Percentiles rank a stretch among this genome's conserved stretches.
Conservation (phyloP, 2,888 invertebrate genomes). For the Eristalis pertinax region DNA sequence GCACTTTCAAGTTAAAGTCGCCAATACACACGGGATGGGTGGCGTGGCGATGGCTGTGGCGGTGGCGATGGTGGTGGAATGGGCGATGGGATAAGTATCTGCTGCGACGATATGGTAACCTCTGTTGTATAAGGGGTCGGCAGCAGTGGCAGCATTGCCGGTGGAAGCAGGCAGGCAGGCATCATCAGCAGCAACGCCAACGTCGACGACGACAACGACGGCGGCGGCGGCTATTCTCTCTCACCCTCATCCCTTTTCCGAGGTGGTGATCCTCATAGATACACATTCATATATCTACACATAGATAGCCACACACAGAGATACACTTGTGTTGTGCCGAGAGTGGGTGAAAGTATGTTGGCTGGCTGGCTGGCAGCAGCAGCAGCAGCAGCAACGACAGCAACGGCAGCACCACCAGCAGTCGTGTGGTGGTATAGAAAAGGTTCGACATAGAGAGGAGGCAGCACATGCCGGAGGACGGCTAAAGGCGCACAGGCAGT, state of each 20-base stretch:
- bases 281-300: conserved; percentile 44
- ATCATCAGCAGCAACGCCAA: neutral
- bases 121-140: conserved; percentile 68
- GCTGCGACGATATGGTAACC: conserved; percentile 72
- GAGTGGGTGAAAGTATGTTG: conserved; percentile 68
- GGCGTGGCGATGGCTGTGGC: neutral
- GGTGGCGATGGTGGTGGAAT: conserved; percentile 13
- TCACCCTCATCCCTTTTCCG: conserved; percentile 39
- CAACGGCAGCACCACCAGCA: conserved; percentile 13
- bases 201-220: conserved; percentile 9
- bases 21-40: conserved; percentile 70
- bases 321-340: conserved; percentile 49
- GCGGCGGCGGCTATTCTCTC: conserved; percentile 65
- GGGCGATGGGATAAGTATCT: conserved; percentile 70
- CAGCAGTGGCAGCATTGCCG: conserved; percentile 3
- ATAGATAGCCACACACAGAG: conserved; percentile 34
- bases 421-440: conserved; percentile 65
- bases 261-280: conserved; percentile 70
- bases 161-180: conserved; percentile 15
- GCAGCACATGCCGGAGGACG: conserved; percentile 68
- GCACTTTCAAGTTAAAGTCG: conserved; percentile 75
- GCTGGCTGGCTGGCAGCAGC: conserved; percentile 30
- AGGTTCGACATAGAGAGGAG: conserved; percentile 69
- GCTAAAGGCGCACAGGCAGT: conserved; percentile 66
- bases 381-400: conserved; percentile 3